Evolutionary conservation across 2,797 vertebrate genomes (phyloP), one percentile per base, ranked within the genome.

Genomic region (Taeniopygia guttata): DNA sequence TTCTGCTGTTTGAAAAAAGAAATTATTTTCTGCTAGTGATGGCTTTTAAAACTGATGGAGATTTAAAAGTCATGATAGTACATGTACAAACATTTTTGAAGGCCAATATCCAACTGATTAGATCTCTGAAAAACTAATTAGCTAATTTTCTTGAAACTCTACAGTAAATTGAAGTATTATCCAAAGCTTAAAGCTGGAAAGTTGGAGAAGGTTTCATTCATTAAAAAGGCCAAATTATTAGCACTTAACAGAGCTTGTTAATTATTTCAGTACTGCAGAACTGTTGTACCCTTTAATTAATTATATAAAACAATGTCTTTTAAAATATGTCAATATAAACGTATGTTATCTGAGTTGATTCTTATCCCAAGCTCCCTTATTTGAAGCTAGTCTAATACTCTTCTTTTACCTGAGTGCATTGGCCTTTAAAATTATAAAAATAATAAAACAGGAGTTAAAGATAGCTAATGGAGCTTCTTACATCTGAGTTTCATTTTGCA

Each of bases 101-200:
- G 79, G 76, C 84, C 64, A 89, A 75, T 75, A 85, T 83, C 30
- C 46, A 89, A 72, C 29, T 83, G 89, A 93, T 95, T 78, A 92
- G n/a, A 95, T 95, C 90, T 91, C 79, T 85, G 87, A 66, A 93
- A 96, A 83, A 52, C 78, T 92, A 95, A 96, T 94, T 95, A 95
- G 67, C 63, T 91, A 79, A 75, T 93, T 92, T 96, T 92, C 75
- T 89, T 95, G 72, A 92, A 95, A 87, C 66, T 89, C 51, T 25
- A 66, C 40, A 87, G 75, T 43, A 95, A 93, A 92, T 69, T 87
- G 74, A 94, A 95, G 45, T 68, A 76, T 89, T 92, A 89, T 66
- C 73, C 32, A 75, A 85, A 32, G 69, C 69, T 93, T 92, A 89
- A 85, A 80, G 40, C 58, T 81, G 58, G 81, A 89, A 95, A 95